phyloP scores from a whole-genome alignment of 2,888 invertebrate genomes.

The Thymelicus acteon region DNA sequence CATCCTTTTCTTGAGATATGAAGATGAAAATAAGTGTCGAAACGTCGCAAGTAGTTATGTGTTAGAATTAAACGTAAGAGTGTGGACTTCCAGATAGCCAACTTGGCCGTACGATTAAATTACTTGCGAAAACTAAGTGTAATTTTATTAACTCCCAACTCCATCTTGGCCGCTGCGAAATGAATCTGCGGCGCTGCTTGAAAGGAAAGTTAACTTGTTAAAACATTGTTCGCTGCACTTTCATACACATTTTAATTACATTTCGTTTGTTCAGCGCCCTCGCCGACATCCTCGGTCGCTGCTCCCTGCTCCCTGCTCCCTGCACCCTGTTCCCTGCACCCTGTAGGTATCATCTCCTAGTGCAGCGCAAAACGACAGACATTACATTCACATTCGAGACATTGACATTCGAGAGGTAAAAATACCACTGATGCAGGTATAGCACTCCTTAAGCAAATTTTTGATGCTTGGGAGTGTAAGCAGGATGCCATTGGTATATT shows the following conservation, averaged over 20 bases:
- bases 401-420: too few species aligned
- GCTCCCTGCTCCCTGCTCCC: neutral
- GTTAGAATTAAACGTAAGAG: neutral
- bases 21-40: neutral
- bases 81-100: constrained; percentile 2
- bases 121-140: constrained; percentile 23
- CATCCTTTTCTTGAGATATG: neutral
- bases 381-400: too few species aligned
- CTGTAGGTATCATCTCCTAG: too few species aligned
- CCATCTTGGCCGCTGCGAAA: constrained; percentile 28
- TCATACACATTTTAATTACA: constrained; percentile 30
- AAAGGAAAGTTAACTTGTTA: constrained; percentile 25
- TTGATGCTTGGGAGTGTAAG: too few species aligned
- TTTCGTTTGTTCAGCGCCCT: constrained; percentile 9
- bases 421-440: too few species aligned
- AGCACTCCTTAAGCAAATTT: too few species aligned
- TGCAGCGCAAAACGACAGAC: too few species aligned
- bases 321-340: too few species aligned
- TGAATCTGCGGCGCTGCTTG: constrained; percentile 29
- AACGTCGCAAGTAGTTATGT: neutral
- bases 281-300: neutral
- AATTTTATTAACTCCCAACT: constrained; percentile 27
- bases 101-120: constrained; percentile 15
- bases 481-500: too few species aligned
- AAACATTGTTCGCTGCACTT: constrained; percentile 32